Base-by-base conservation (phyloP, 2,113 vertebrate genomes). In the Daphoenositta chrysoptera region DNA sequence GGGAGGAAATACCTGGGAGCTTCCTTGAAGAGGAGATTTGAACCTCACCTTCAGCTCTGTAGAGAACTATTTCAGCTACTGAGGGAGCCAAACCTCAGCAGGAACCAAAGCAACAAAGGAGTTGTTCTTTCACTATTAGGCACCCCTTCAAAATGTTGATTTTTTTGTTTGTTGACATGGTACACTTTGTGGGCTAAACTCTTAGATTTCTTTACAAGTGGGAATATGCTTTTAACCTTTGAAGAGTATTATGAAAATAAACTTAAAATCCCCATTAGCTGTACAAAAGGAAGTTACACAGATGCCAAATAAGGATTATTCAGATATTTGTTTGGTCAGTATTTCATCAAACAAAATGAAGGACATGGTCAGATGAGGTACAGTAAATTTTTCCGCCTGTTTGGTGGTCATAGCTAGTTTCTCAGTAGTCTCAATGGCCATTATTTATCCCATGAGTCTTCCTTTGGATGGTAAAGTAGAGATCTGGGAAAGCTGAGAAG, bases 341-440 rank as follows among this genome's bases (percentile, higher is more conserved):
- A 27, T 44, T 76, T 70, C 19, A 54, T 66, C 15, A 69, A 45
- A 40, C 4, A 58, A 37, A 71, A 42, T 64, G 6, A 83, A 69
- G 30, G 63, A 33, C 6, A 3, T 42, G 5, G 5, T n/a, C 2
- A 2, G 31, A 30, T 10, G 9, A 39, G 5, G 4, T 39, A 18
- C 4, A 10, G 3, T 51, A 31, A 35, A 18, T 47, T n/a, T 23
- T 73, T 44, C 1, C 8, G 53, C 7, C 15, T 58, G 11, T 39
- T 89, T 50, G 26, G 33, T 11, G 2, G 28, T 42, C 20, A n/a
- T 42, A 69, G 5, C 20, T 48, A 63, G 9, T 58, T 87, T 37
- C 23, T 93, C 15, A 42, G 11, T 50, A 80, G 70, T 15, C 27
- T 33, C 6, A 10, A 6, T 15, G 22, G 16, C 11, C 16, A 50